Conservation (phyloP, 2,797 vertebrate species). For the Morus bassanus region DNA sequence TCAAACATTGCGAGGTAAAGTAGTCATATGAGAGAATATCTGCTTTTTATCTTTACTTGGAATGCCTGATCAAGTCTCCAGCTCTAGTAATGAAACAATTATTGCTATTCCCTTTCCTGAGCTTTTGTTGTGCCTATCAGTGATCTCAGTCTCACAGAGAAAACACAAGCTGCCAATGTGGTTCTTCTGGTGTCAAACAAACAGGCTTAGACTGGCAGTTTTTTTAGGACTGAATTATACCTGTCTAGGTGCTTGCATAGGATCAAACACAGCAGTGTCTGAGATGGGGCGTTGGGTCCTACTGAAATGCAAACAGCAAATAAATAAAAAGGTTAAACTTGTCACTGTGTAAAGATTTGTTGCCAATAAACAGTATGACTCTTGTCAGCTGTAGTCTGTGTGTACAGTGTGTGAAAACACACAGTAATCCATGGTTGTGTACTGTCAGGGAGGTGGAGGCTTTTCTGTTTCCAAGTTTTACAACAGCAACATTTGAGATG, state of each 20-base stretch:
- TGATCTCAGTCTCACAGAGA: background rate
- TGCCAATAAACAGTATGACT: background rate
- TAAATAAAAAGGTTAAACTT: background rate
- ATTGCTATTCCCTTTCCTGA: background rate
- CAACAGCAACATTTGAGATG: background rate
- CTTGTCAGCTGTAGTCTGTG: background rate
- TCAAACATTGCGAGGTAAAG: background rate
- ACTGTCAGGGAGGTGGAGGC: background rate
- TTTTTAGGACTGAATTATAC: background rate
- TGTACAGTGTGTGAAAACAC: background rate
- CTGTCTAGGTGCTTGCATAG: background rate
- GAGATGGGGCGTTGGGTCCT: background rate
- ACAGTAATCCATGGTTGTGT: accelerated
- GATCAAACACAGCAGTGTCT: background rate
- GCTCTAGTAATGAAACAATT: background rate
- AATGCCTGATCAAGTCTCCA: background rate
- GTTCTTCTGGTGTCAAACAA: background rate
- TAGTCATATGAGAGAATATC: background rate
- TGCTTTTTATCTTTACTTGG: background rate
- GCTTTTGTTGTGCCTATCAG: background rate
- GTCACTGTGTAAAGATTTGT: background rate
- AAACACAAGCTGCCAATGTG: background rate
- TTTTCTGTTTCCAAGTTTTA: background rate
- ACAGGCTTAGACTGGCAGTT: background rate
- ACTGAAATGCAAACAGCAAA: background rate